Evolutionary conservation across 2,888 invertebrate genomes (phyloP).

Genomic region (Cerastis leucographa): DNA sequence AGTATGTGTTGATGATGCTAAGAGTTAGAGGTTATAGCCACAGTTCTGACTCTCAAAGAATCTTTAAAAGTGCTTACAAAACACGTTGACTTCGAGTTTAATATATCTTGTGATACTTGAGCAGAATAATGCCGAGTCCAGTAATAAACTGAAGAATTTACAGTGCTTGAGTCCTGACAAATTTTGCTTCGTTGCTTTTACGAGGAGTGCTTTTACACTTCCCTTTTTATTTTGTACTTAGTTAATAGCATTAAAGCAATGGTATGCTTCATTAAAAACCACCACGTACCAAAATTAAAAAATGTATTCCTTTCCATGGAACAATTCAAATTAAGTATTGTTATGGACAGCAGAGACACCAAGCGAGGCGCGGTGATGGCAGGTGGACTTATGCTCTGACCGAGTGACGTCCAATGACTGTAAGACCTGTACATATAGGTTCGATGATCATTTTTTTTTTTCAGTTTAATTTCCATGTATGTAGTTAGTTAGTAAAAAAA

Average conservation of each 20-base stretch:
- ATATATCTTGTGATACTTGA: constrained; percentile 40
- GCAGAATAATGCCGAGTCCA: constrained; percentile 22
- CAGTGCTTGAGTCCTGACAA: constrained; percentile 38
- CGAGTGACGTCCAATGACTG: neutral
- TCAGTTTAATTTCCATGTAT: no score
- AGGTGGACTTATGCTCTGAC: neutral
- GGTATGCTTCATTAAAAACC: neutral
- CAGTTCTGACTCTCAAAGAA: constrained; percentile 20
- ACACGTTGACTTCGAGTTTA: constrained; percentile 10
- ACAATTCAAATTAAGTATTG: neutral
- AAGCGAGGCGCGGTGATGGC: neutral
- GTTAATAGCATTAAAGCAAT: constrained; percentile 3
- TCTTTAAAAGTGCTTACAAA: constrained; percentile 27
- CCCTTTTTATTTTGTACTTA: constrained; percentile 26
- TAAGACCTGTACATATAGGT: no score
- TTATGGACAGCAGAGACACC: neutral
- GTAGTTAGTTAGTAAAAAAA: no score
- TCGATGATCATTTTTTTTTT: no score
- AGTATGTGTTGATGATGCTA: constrained; percentile 52
- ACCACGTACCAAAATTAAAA: neutral
- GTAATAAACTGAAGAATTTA: constrained; percentile 58
- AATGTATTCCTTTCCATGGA: neutral
- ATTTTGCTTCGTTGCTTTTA: constrained; percentile 46
- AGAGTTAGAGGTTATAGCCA: constrained; percentile 42
- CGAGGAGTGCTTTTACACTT: constrained; percentile 28